phyloP scores from a whole-genome alignment of 2,888 invertebrate species.

The Dusona sp. region DNA sequence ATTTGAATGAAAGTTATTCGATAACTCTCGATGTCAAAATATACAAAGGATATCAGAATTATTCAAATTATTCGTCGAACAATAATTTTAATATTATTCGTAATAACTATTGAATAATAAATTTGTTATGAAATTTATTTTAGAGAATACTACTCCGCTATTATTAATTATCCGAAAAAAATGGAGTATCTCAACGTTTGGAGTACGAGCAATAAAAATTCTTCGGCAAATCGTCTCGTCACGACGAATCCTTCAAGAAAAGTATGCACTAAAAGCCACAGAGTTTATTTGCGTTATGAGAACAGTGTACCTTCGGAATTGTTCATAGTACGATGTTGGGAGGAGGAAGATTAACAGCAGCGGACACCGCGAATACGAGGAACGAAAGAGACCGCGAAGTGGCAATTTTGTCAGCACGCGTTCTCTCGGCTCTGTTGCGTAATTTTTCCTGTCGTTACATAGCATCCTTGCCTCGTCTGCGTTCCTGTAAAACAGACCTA shows the following conservation, averaged over 20 bases:
- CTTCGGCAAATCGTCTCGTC: slow-evolving; percentile 33
- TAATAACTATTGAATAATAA: background rate
- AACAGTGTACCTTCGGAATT: slow-evolving; percentile 26
- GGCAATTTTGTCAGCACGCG: slow-evolving; percentile 57
- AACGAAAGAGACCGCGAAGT: slow-evolving; percentile 53
- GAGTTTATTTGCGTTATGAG: slow-evolving; percentile 55
- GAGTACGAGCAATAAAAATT: slow-evolving; percentile 11
- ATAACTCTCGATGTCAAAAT: background rate
- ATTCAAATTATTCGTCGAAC: background rate
- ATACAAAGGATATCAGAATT: background rate
- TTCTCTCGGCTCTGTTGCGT: slow-evolving; percentile 27
- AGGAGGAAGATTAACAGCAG: slow-evolving; percentile 49
- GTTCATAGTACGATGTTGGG: slow-evolving; percentile 38
- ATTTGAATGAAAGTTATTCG: too few species aligned
- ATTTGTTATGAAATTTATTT: background rate
- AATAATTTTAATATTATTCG: background rate
- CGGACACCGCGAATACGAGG: slow-evolving; percentile 7
- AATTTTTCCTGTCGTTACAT: slow-evolving; percentile 39
- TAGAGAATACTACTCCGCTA: background rate
- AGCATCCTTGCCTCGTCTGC: slow-evolving; percentile 17
- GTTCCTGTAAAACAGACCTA: slow-evolving; percentile 6
- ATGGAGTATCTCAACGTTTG: background rate
- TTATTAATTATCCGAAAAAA: slow-evolving; percentile 9
- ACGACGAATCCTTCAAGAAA: background rate
- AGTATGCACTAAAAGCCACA: slow-evolving; percentile 44